phyloP scores from a whole-genome alignment of 2,797 vertebrate genomes.

The Acanthiza pusilla region DNA sequence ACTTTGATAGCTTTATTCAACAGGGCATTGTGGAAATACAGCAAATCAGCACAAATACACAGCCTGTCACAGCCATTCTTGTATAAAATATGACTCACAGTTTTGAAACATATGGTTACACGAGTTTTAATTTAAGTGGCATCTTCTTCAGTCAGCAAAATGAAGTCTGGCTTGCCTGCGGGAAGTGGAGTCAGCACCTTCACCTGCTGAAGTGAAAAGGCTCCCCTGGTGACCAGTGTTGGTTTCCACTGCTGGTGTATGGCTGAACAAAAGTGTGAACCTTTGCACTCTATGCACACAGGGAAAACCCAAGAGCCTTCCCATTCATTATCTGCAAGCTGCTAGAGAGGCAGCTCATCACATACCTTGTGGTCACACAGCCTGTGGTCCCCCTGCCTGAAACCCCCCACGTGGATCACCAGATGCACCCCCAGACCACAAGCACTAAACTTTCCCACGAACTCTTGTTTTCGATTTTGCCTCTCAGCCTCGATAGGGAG shows the following conservation, averaged over 20 bases:
- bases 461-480: background rate
- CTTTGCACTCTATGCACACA: background rate
- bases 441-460: background rate
- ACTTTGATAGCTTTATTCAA: conserved; percentile 39
- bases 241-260: background rate
- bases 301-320: background rate
- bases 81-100: conserved; percentile 72
- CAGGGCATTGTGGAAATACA: conserved; percentile 55
- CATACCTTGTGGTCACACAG: background rate
- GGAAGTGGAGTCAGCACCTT: conserved; percentile 71
- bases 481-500: background rate
- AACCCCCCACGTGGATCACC: background rate
- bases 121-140: conserved; percentile 73
- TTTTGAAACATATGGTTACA: conserved; percentile 75
- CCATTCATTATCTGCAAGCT: background rate
- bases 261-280: background rate
- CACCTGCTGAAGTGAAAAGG: conserved; percentile 57
- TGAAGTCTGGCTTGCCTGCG: conserved; percentile 37
- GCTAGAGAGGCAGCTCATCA: background rate
- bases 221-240: background rate
- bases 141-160: conserved; percentile 76
- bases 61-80: conserved; percentile 65
- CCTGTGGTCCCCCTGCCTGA: background rate
- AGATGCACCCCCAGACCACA: background rate
- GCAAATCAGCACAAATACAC: conserved; percentile 73